These are phyloP conservation scores for Cerceris rybyensis DNA, from an alignment of 2,888 invertebrate genomes.

Conservation along the genomic window DNA sequence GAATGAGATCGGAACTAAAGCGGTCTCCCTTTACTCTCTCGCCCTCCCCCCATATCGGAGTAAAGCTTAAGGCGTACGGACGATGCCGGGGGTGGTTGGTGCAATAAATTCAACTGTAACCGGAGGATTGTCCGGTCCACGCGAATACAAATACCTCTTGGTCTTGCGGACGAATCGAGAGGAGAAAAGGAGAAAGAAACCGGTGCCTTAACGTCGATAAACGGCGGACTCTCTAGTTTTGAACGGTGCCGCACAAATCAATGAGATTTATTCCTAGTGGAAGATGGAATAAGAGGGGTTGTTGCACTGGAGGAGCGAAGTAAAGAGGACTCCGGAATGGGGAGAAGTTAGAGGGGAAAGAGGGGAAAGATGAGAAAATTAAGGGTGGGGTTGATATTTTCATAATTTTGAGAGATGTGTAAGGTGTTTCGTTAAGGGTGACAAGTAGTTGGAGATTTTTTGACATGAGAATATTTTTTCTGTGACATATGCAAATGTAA, in stretches of 20 bases:
- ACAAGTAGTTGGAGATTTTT: no score
- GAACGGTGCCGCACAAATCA: not conserved
- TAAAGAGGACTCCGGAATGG: no score
- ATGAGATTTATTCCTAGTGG: not conserved
- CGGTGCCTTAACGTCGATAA: not conserved
- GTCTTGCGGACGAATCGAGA: constrained; percentile 7
- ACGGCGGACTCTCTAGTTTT: not conserved
- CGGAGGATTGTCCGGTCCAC: constrained; percentile 35
- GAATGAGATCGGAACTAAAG: constrained; percentile 67
- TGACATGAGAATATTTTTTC: no score
- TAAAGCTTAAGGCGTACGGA: constrained; percentile 55
- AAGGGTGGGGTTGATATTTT: no score
- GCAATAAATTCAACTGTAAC: constrained; percentile 65
- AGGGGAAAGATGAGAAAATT: no score
- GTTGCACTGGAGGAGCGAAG: no score
- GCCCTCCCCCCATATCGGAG: constrained; percentile 21
- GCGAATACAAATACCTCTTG: constrained; percentile 49
- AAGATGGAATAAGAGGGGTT: not conserved
- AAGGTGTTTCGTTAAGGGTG: no score
- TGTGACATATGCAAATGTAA: no score
- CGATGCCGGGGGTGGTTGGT: constrained; percentile 42
- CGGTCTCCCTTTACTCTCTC: constrained; percentile 21
- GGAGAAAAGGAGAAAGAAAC: not conserved
- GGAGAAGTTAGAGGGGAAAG: no score
- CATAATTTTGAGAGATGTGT: no score